Base-by-base conservation (phyloP, 1,140 invertebrate species). In the Hypothenemus hampei region DNA sequence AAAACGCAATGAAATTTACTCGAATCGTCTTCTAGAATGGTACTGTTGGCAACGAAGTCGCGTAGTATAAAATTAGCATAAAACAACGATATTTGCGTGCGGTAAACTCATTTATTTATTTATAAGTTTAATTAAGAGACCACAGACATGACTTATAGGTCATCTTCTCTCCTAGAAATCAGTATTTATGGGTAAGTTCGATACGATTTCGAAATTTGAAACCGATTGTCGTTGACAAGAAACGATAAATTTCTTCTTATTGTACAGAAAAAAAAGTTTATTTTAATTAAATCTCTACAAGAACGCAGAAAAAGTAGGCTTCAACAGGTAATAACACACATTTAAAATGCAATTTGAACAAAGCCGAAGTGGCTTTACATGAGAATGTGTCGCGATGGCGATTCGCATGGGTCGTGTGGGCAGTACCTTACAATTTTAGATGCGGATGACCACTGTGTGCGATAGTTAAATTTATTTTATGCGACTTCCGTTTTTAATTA, bases 401-500 rank as follows among this genome's bases (percentile, higher is more conserved):
- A 44, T 54, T 54, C 51, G 51, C 51, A 54, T 54, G 51, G 51
- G 1, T 26, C 31, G 51, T 43, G 51, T 54, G 51, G 51, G 51
- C 41, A 54, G 51, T 33, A 43, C 49, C 47, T 5, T 7, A 10
- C 46, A 20, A n/a, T n/a, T n/a, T n/a, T n/a, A n/a, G n/a, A n/a
- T n/a, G n/a, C n/a, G 13, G 20, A 7, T 54, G 40, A 54, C 51
- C 51, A 21, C 1, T 45, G 40, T 41, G 21, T 33, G n/a, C n/a
- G n/a, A n/a, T n/a, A n/a, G n/a, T 54, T 45, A 54, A 45, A 45
- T 45, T 45, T 45, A 26, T 54, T 52, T 31, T 20, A 41, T 54
- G 24, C 40, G 51, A 54, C 51, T 54, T 54, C 51, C 51, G 51
- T 54, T 54, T 54, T 54, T n/a, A n/a, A n/a, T n/a, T n/a, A n/a